Conservation (phyloP, 2,797 vertebrate genomes). For the Onychomys arenicola region DNA sequence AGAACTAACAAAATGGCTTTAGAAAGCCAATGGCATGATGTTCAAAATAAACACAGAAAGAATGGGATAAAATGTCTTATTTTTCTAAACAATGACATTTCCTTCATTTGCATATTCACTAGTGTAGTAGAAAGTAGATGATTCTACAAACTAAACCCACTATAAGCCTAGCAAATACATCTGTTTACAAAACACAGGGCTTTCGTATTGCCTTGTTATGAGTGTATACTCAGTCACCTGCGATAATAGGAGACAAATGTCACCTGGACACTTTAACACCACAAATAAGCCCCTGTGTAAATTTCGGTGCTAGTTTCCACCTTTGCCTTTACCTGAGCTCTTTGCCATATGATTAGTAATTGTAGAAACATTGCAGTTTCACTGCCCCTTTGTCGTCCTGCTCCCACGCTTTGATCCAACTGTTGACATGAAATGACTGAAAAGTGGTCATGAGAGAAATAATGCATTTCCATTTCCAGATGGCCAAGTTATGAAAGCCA, state of each 20-base stretch:
- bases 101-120: background rate
- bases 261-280: background rate
- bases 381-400: background rate
- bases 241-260: slow-evolving; percentile 18
- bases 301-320: background rate
- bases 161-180: background rate
- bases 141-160: background rate
- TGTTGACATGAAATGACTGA: background rate
- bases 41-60: background rate
- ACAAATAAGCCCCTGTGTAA: background rate
- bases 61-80: background rate
- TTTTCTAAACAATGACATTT: slow-evolving; percentile 23
- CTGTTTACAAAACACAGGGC: background rate
- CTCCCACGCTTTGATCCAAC: background rate
- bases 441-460: background rate
- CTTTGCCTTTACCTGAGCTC: background rate
- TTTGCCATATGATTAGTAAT: background rate
- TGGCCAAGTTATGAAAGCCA: background rate
- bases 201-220: background rate
- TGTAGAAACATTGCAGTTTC: background rate
- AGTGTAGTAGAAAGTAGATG: background rate
- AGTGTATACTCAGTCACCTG: slow-evolving; percentile 29
- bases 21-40: background rate
- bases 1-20: background rate
- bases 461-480: background rate